Base-by-base conservation (phyloP, 2,797 vertebrate genomes). In the Halcyon leucocephala region DNA sequence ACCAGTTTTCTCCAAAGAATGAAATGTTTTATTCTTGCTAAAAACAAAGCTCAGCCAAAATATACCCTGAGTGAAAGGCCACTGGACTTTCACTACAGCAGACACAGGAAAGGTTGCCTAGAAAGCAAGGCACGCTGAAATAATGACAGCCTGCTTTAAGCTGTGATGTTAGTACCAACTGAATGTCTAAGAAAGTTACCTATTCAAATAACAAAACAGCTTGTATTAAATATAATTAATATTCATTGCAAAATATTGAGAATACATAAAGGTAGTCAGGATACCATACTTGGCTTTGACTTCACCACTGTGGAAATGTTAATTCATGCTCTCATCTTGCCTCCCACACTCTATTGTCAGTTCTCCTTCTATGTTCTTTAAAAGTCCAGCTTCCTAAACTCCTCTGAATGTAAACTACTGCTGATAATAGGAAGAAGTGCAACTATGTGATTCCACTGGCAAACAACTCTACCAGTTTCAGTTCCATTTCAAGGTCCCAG, bases 401-500 rank as follows among this genome's bases (percentile, higher is more conserved):
- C 57, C 15, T 73, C 66, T 19, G 25, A 81, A 64, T 54, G 51
- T 52, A 79, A 93, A 82, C 62, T 81, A 54, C 12, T 3, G 1
- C 82, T 71, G 73, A 39, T 60, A 84, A 83, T 21, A 90, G 46
- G 39, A 72, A 83, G 58, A 90, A 82, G 65, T 33, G 33, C 44
- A 93, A 82, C 86, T 82, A 64, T 16, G 46, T 70, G 62, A 88
- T 90, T 79, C 58, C 12, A 57, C 19, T 1, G 0, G 19, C 62
- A 79, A 92, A 90, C 42, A 82, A 66, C 52, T 77, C 67, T 17
- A 44, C 42, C 42, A 76, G 44, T 90, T 93, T 89, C 79, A 81
- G 39, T 82, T 94, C 86, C 71, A 93, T 76, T 91, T 91, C 70
- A 80, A 80, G 82, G 90, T 74, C 60, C 31, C 67, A 39, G 82